These are phyloP conservation scores for Stratiolaelaps scimitus DNA, from an alignment of 1,140 invertebrate genomes.

Conservation along the genomic window DNA sequence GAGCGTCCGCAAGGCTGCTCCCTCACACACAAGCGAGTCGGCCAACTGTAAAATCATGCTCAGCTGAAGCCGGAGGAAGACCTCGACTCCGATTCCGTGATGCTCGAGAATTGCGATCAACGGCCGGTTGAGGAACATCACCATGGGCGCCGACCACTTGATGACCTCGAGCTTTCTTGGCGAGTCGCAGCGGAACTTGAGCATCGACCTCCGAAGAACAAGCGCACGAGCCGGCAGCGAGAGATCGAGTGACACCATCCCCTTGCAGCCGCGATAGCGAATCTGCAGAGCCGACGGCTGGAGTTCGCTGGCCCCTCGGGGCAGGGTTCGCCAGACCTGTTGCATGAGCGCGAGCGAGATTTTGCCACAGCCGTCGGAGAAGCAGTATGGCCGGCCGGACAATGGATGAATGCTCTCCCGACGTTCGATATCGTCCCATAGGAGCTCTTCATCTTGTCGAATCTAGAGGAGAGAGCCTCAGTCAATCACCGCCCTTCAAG, in stretches of 20 bases:
- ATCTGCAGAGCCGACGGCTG: slow-evolving; percentile 36
- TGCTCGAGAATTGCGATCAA: slow-evolving; percentile 36
- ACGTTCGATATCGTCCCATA: slow-evolving; percentile 3
- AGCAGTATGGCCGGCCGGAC: slow-evolving; percentile 26
- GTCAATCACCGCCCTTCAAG: too few relatives aligned
- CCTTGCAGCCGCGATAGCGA: slow-evolving; percentile 38
- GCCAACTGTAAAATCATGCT: slow-evolving; percentile 30
- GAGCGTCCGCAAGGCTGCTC: slow-evolving; percentile 32
- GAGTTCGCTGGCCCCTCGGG: background rate
- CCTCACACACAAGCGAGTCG: slow-evolving; percentile 33
- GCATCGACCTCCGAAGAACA: slow-evolving; percentile 34
- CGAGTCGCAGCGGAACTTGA: slow-evolving; percentile 33
- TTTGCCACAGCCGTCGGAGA: slow-evolving; percentile 33
- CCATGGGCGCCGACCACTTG: slow-evolving; percentile 39
- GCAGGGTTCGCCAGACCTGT: slow-evolving; percentile 30
- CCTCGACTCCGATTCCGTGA: slow-evolving; percentile 28
- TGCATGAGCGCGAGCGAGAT: slow-evolving; percentile 29
- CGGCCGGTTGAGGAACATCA: slow-evolving; percentile 34
- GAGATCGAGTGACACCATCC: slow-evolving; percentile 37
- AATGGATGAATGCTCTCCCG: slow-evolving; percentile 9
- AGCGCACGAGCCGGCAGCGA: slow-evolving; percentile 32
- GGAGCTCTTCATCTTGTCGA: slow-evolving; percentile 9
- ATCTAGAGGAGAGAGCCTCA: background rate
- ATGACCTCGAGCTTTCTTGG: slow-evolving; percentile 38
- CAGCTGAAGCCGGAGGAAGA: slow-evolving; percentile 32